Evolutionary conservation across 1,140 invertebrate genomes (phyloP).

Genomic region (Triops longicaudatus): DNA sequence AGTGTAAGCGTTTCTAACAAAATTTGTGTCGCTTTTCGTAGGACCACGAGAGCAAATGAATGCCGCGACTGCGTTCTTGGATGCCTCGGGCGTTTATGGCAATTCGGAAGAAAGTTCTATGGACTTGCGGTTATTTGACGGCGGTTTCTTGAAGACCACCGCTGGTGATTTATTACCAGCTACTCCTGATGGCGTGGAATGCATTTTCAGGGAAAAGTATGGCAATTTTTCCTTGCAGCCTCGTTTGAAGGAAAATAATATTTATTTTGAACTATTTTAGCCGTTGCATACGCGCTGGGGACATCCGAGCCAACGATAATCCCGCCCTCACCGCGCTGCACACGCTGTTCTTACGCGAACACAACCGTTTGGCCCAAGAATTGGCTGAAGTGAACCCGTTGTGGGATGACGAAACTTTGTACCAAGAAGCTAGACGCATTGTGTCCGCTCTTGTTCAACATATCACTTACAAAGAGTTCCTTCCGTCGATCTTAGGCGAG

Average conservation of each 20-base stretch:
- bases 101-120: conserved; percentile 46
- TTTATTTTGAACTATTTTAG: neutral
- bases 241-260: neutral
- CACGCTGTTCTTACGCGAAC: conserved; percentile 73
- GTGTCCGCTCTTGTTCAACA: conserved; percentile 67
- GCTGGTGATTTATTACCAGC: conserved; percentile 35
- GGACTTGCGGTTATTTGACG: conserved; percentile 43
- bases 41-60: conserved; percentile 77
- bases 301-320: conserved; percentile 78
- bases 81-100: conserved; percentile 62
- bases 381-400: conserved; percentile 69
- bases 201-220: conserved; percentile 29
- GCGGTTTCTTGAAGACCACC: conserved; percentile 45
- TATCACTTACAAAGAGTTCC: conserved; percentile 75
- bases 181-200: conserved; percentile 33
- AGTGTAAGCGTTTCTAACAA: too few species aligned
- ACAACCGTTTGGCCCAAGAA: conserved; percentile 75
- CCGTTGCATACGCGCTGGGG: conserved; percentile 58
- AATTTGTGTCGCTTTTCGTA: conserved; percentile 35
- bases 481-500: conserved; percentile 66
- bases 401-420: conserved; percentile 76
- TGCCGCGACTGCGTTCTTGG: conserved; percentile 61
- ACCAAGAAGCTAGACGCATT: conserved; percentile 77
- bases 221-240: conserved; percentile 28
- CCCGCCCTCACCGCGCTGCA: conserved; percentile 71